A percentile compares a stretch with the other conserved stretches of the same genome.
These are phyloP conservation scores for Bembecia ichneumoniformis DNA, from an alignment of 2,888 invertebrate species.

Conservation along the genomic window DNA sequence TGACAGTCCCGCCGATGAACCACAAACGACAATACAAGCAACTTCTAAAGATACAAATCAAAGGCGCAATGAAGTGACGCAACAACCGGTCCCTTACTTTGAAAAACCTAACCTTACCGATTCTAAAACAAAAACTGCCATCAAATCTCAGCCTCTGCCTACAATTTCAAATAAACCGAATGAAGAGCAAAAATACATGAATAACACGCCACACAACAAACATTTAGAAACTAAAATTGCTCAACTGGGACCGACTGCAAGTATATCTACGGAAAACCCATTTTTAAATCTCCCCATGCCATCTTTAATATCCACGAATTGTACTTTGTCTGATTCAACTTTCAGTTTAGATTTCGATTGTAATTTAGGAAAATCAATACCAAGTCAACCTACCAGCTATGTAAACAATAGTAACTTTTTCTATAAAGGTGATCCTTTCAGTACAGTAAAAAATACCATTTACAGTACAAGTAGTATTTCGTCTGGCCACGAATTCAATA, in stretches of 20 bases:
- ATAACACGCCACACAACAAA: conserved; percentile 26
- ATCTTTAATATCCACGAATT: conserved; percentile 43
- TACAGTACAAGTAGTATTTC: conserved; percentile 62
- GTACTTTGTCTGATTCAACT: conserved; percentile 37
- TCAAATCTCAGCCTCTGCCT: conserved; percentile 14
- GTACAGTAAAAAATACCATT: conserved; percentile 50
- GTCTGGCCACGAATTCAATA: conserved; percentile 58
- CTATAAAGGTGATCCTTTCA: conserved; percentile 59
- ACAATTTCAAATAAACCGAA: conserved; percentile 27
- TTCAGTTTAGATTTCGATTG: conserved; percentile 60
- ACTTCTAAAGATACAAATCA: conserved; percentile 23
- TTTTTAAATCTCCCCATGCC: conserved; percentile 54
- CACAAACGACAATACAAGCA: conserved; percentile 22
- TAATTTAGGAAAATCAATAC: conserved; percentile 40
- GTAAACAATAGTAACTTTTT: conserved; percentile 47
- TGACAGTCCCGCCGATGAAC: conserved; percentile 61
- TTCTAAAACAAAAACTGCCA: conserved; percentile 24
- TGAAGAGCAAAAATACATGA: conserved; percentile 32
- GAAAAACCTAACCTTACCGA: conserved; percentile 30
- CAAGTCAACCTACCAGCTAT: conserved; percentile 37
- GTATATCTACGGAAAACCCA: conserved; percentile 45
- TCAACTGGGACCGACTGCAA: conserved; percentile 20
- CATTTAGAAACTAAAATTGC: conserved; percentile 27
- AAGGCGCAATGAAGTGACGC: conserved; percentile 25
- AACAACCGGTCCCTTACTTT: conserved; percentile 31